Percentiles rank a stretch among this genome's conserved stretches.
phyloP scores from a whole-genome alignment of 2,888 invertebrate genomes.

The Acanthacorydalis orientalis region DNA sequence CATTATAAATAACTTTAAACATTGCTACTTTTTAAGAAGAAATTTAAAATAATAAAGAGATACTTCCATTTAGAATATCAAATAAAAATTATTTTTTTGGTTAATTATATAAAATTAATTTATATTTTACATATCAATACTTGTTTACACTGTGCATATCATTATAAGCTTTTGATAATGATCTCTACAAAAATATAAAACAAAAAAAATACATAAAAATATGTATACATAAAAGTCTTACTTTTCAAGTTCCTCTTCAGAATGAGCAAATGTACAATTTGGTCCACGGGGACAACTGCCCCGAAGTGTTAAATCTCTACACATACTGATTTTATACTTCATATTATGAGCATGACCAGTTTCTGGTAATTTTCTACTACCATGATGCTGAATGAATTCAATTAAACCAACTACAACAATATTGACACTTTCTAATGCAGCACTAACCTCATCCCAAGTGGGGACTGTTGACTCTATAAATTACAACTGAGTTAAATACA shows the following conservation, averaged over 20 bases:
- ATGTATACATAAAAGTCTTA: conserved; percentile 19
- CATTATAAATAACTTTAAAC: too few species aligned
- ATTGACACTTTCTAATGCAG: conserved; percentile 48
- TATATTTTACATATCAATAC: too few species aligned
- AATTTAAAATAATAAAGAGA: too few species aligned
- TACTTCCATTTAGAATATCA: too few species aligned
- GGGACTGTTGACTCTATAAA: conserved; percentile 39
- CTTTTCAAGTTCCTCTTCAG: conserved; percentile 79
- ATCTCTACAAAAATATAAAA: background rate
- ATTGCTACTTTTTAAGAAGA: too few species aligned
- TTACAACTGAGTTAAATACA: conserved; percentile 3
- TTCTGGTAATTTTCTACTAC: conserved; percentile 45
- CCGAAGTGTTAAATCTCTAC: conserved; percentile 63
- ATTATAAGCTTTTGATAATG: too few species aligned
- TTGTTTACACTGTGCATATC: too few species aligned
- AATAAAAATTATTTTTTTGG: too few species aligned
- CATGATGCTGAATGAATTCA: conserved; percentile 60
- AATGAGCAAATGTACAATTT: conserved; percentile 85
- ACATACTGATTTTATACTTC: conserved; percentile 83
- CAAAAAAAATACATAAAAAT: background rate
- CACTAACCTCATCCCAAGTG: conserved; percentile 44
- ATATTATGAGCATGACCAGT: conserved; percentile 40
- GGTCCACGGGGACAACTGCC: conserved; percentile 74
- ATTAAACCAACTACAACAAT: conserved; percentile 61
- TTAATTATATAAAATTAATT: too few species aligned